Evolutionary conservation across 2,797 vertebrate genomes (phyloP), one percentile per base, ranked within the genome.

Genomic region (Rhinoraja longicauda): DNA sequence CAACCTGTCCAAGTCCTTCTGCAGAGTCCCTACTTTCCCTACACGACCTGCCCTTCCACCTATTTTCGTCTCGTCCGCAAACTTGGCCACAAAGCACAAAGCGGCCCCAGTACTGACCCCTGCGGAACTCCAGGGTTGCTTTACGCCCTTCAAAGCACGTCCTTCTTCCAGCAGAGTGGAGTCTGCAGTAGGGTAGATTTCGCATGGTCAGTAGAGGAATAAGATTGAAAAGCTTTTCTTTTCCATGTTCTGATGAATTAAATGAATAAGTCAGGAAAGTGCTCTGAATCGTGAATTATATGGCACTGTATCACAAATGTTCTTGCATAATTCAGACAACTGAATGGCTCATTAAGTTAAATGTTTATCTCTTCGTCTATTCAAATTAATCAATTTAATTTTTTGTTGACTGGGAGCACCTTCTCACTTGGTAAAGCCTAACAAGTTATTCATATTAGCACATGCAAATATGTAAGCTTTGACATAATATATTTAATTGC

Each of bases 201-300:
- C 36, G 36, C 32, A 77, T 36, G n/a, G 76, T 76, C 73, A 76
- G 75, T 76, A 10, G n/a, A 77, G 76, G 76, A 36, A 36, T 36
- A 17, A 17, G 32, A 12, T 77, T 17, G n/a, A 77, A 77, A 17
- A 77, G 76, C 76, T 77, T 77, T 77, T 36, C 17, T 32, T 1
- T 77, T 36, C n/a, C 76, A 77, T 77, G n/a, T 77, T 77, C 76
- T 77, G 76, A 77, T 77, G 32, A 77, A 77, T 36, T 77, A 77
- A 36, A 77, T 36, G 76, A 75, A 75, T 75, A 26, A 77, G n/a
- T n/a, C 76, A 32, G 73, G 24, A 76, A 76, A 76, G 29, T n/a
- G 76, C 32, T 36, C 76, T 36, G 32, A 77, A 15, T 15, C 19
- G 32, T 15, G n/a, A 77, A 77, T 77, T 36, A 77, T 17, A 36